Conservation (phyloP, 2,113 vertebrate species). For the Zingel zingel region DNA sequence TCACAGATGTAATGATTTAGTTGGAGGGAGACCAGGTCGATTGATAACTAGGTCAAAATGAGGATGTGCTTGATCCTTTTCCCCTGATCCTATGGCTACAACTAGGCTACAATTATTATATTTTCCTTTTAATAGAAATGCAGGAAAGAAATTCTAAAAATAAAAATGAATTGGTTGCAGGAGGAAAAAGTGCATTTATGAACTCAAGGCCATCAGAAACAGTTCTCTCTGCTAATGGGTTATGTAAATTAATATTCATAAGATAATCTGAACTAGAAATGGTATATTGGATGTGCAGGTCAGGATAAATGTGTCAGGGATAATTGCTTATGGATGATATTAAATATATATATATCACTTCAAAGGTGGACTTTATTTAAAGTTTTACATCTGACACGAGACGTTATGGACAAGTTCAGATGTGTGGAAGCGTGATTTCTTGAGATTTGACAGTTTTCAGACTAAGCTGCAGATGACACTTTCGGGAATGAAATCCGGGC, state of each 20-base stretch:
- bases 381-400: constrained; percentile 17
- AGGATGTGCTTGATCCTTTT: constrained; percentile 61
- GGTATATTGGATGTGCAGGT: constrained; percentile 41
- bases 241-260: constrained; percentile 59
- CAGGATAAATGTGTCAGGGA: constrained; percentile 39
- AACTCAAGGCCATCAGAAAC: constrained; percentile 36
- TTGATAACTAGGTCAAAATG: constrained; percentile 78
- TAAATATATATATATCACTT: constrained; percentile 50
- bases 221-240: constrained; percentile 45
- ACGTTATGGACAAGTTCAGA: constrained; percentile 17
- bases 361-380: constrained; percentile 37
- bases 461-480: constrained; percentile 11
- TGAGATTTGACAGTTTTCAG: constrained; percentile 31
- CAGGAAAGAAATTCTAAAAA: constrained; percentile 14
- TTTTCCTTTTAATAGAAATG: constrained; percentile 31
- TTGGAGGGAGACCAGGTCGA: constrained; percentile 59
- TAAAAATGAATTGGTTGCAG: constrained; percentile 4
- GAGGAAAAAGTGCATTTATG: constrained; percentile 29
- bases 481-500: constrained; percentile 7
- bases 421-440: constrained; percentile 11
- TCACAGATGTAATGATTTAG: constrained; percentile 69
- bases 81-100: constrained; percentile 40
- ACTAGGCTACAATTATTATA: constrained; percentile 50
- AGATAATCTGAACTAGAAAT: constrained; percentile 42
- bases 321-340: constrained; percentile 40